Base-by-base conservation (phyloP, 2,113 vertebrate species). In the Lynx canadensis region DNA sequence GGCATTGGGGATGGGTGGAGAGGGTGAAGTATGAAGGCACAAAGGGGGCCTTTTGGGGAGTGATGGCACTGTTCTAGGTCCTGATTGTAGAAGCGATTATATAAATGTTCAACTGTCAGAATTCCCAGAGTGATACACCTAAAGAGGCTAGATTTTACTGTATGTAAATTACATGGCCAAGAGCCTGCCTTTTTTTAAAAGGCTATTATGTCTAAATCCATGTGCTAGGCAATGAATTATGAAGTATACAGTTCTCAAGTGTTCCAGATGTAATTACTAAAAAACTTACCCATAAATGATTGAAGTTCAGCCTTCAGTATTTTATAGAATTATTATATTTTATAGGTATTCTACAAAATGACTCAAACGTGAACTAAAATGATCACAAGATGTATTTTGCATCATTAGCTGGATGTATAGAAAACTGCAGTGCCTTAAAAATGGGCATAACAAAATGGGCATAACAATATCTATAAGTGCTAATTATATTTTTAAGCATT, bases 401-500 rank as follows among this genome's bases (percentile, higher is more conserved):
- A 65, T 66, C 14, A 92, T 57, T 68, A 69, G 45, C 12, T 92
- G 23, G 41, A 89, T 87, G 78, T 81, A 97, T 14, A 31, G 79
- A 96, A 95, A 97, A 79, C n/a, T 80, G 23, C 10, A 93, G 4
- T 41, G 27, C 60, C 60, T 88, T 97, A 36, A 73, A 83, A 96
- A 66, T 57, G 21, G 25, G 45, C 48, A 65, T 71, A 55, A n/a
- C 73, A 84, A 36, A 96, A 66, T 57, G 21, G 25, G 45, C 48
- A 65, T 71, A 55, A n/a, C 73, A 84, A 36, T 71, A 60, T 18
- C 57, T 65, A 27, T 94, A 91, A 91, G 36, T 82, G 45, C 23
- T 71, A 90, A 90, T 55, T 94, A 13, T 63, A 57, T 95, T 48
- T 89, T 97, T 96, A 92, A 96, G 89, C 23, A 89, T 91, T 98